Evolutionary conservation across 2,797 vertebrate genomes (phyloP).

Genomic region (Moxostoma hubbsi): DNA sequence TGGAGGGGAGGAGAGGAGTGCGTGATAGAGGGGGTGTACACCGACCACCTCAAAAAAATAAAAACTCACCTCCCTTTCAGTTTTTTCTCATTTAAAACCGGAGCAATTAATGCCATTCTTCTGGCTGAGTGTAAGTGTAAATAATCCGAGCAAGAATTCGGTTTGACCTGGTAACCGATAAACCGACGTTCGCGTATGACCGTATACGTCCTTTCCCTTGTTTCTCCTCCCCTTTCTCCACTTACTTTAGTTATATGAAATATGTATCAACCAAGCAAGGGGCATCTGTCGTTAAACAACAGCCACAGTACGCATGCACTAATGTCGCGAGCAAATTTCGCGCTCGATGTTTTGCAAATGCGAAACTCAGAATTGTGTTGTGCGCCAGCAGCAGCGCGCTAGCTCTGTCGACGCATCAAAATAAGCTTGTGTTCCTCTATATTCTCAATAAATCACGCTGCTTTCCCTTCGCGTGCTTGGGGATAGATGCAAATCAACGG

Average conservation of each 20-base stretch:
- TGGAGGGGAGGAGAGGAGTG: slow-evolving; percentile 78
- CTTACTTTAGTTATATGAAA: slow-evolving; percentile 56
- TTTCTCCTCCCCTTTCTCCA: slow-evolving; percentile 79
- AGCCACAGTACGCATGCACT: slow-evolving; percentile 44
- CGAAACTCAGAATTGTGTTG: slow-evolving; percentile 18
- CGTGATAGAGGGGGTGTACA: slow-evolving; percentile 76
- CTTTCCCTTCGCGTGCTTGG: slow-evolving; percentile 28
- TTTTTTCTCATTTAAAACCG: slow-evolving; percentile 72
- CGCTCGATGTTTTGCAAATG: slow-evolving; percentile 26
- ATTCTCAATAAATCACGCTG: slow-evolving; percentile 51
- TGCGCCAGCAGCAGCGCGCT: slow-evolving; percentile 60
- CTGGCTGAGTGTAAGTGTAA: slow-evolving; percentile 61
- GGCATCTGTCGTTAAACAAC: slow-evolving; percentile 63
- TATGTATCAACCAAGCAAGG: slow-evolving; percentile 60
- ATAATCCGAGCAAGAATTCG: slow-evolving; percentile 43
- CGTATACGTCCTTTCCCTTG: slow-evolving; percentile 75
- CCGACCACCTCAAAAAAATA: slow-evolving; percentile 64
- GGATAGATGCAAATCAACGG: slow-evolving; percentile 40
- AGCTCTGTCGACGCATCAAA: slow-evolving; percentile 78
- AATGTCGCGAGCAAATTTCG: slow-evolving; percentile 58
- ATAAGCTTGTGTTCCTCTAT: slow-evolving; percentile 70
- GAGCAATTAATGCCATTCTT: slow-evolving; percentile 68
- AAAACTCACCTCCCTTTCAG: slow-evolving; percentile 76
- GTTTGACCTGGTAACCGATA: slow-evolving; percentile 66
- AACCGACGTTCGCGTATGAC: slow-evolving; percentile 78